These are phyloP conservation scores for Chaenodraco wilsoni DNA, from an alignment of 2,797 vertebrate genomes.

Conservation along the genomic window DNA sequence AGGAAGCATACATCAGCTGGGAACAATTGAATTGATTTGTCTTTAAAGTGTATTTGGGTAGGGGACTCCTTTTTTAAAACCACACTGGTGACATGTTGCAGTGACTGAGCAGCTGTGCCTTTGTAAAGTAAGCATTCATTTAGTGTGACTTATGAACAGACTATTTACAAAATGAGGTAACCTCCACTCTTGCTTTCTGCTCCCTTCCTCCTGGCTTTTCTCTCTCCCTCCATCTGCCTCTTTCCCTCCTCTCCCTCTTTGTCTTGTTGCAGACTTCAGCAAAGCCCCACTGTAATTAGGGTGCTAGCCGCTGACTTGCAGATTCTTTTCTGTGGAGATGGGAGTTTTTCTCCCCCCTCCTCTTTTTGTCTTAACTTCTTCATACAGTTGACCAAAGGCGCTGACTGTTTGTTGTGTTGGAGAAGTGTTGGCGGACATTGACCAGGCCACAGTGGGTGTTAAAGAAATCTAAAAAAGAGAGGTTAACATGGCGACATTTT, in stretches of 20 bases:
- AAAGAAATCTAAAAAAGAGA: neutral
- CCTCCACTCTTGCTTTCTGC: slow-evolving; percentile 38
- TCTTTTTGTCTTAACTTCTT: slow-evolving; percentile 42
- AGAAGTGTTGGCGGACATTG: slow-evolving; percentile 30
- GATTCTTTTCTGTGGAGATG: slow-evolving; percentile 80
- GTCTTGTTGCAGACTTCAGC: slow-evolving; percentile 86
- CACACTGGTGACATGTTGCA: slow-evolving; percentile 14
- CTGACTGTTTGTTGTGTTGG: slow-evolving; percentile 46
- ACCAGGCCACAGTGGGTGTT: slow-evolving; percentile 29
- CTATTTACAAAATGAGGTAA: slow-evolving; percentile 70
- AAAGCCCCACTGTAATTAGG: slow-evolving; percentile 85
- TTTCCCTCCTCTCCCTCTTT: slow-evolving; percentile 37
- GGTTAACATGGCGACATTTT: slow-evolving; percentile 9
- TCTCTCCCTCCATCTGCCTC: slow-evolving; percentile 40
- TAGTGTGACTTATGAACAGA: slow-evolving; percentile 57
- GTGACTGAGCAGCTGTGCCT: slow-evolving; percentile 51
- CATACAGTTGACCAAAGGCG: slow-evolving; percentile 61
- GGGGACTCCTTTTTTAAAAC: neutral
- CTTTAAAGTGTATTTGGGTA: neutral
- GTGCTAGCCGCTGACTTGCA: slow-evolving; percentile 83
- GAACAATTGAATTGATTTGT: neutral
- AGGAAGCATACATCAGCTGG: slow-evolving; percentile 2
- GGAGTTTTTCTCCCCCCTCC: slow-evolving; percentile 41
- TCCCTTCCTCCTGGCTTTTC: neutral
- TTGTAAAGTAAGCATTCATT: slow-evolving; percentile 62